Evolutionary conservation across 2,797 vertebrate species (phyloP).

Genomic region (Echiichthys vipera): DNA sequence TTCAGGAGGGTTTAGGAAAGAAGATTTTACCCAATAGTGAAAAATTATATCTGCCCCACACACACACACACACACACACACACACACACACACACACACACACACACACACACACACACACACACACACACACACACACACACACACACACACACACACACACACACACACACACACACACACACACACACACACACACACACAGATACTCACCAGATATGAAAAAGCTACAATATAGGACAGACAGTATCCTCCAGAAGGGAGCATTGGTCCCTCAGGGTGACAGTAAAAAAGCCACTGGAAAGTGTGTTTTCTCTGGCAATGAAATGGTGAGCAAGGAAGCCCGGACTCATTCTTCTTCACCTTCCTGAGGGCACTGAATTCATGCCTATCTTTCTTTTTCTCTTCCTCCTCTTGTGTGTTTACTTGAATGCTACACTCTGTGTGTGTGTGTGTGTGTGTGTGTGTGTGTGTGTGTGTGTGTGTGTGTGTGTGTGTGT

Average conservation of each 20-base stretch:
- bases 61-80: too few relatives aligned
- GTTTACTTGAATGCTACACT: slow-evolving; percentile 1
- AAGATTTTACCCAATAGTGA: slow-evolving; percentile 69
- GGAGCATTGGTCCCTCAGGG: slow-evolving; percentile 23
- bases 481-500: too few relatives aligned
- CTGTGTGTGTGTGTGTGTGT: too few relatives aligned
- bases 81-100: too few relatives aligned
- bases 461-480: too few relatives aligned
- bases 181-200: too few relatives aligned
- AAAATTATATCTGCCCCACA: slow-evolving; percentile 64
- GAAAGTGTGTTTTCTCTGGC: slow-evolving; percentile 39
- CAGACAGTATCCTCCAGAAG: slow-evolving; percentile 28
- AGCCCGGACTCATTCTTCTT: slow-evolving; percentile 34
- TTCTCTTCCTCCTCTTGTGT: slow-evolving; percentile 7
- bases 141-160: too few relatives aligned
- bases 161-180: too few relatives aligned
- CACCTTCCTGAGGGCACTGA: slow-evolving; percentile 31
- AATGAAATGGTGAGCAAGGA: slow-evolving; percentile 34
- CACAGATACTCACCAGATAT: slow-evolving; percentile 48
- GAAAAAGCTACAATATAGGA: slow-evolving; percentile 47
- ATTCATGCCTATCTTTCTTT: slow-evolving; percentile 16
- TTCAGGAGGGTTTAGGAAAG: slow-evolving; percentile 51
- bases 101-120: too few relatives aligned
- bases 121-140: too few relatives aligned
- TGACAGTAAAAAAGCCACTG: slow-evolving; percentile 31